Evolutionary conservation across 2,113 vertebrate species (phyloP).

Genomic region (Fregetta grallaria): DNA sequence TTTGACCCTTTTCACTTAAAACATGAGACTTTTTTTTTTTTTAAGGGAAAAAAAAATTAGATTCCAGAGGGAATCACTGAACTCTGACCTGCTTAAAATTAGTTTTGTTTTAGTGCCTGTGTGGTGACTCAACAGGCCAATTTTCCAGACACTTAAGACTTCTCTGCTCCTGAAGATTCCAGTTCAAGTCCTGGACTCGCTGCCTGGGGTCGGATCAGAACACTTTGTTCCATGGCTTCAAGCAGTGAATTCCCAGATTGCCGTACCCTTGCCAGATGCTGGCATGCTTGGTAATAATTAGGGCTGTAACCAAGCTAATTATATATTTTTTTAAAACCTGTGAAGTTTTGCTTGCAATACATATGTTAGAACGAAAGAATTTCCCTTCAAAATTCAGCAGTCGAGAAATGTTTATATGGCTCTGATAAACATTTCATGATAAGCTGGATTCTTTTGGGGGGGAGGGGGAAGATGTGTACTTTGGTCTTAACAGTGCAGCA

Average conservation of each 20-base stretch:
- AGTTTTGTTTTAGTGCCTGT: constrained; percentile 81
- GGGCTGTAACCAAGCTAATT: constrained; percentile 42
- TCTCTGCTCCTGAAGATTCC: constrained; percentile 78
- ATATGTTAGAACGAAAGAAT: constrained; percentile 46
- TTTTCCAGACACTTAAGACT: constrained; percentile 78
- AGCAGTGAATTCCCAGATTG: constrained; percentile 72
- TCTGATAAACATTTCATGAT: constrained; percentile 74
- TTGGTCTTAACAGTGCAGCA: constrained; percentile 47
- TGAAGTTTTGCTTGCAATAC: constrained; percentile 40
- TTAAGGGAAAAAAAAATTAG: constrained; percentile 40
- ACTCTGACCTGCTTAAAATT: constrained; percentile 86
- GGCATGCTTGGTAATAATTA: constrained; percentile 70
- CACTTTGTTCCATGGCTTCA: constrained; percentile 75
- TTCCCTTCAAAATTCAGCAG: constrained; percentile 64
- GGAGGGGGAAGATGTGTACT: constrained; percentile 53
- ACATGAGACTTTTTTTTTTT: constrained; percentile 70
- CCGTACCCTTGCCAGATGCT: constrained; percentile 71
- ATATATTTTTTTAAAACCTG: not conserved
- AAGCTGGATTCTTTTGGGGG: constrained; percentile 53
- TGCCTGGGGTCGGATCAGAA: constrained; percentile 72
- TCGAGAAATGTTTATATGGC: constrained; percentile 72
- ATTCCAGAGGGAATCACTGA: constrained; percentile 82
- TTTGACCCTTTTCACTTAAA: constrained; percentile 82
- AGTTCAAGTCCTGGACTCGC: constrained; percentile 70
- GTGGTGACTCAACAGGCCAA: constrained; percentile 79